Evolutionary conservation across 2,113 vertebrate species (phyloP).

Genomic region (Reinhardtius hippoglossoides): DNA sequence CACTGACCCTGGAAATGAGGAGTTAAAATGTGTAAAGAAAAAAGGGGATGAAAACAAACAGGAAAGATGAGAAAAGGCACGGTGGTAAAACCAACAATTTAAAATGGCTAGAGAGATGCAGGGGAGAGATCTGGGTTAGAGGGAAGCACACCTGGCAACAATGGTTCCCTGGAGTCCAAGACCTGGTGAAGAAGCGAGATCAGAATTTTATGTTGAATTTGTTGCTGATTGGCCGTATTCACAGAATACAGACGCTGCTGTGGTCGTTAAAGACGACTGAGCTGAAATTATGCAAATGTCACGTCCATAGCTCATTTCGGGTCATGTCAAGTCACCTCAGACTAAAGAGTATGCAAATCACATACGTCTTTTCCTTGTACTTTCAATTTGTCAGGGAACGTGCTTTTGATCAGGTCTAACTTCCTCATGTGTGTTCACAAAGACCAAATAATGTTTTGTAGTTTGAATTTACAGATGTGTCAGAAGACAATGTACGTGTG

Average conservation of each 20-base stretch:
- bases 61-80: slow-evolving; percentile 23
- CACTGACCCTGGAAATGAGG: slow-evolving; percentile 59
- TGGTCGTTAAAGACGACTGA: not conserved
- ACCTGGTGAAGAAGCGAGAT: slow-evolving; percentile 84
- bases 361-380: too few relatives aligned
- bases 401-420: too few relatives aligned
- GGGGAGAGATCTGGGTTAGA: slow-evolving; percentile 15
- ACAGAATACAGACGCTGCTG: not conserved
- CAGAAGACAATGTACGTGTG: too few relatives aligned
- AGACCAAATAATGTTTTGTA: too few relatives aligned
- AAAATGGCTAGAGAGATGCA: slow-evolving; percentile 35
- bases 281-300: not conserved
- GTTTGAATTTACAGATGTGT: too few relatives aligned
- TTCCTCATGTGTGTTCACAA: too few relatives aligned
- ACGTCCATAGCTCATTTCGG: not conserved
- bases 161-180: slow-evolving; percentile 88
- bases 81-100: slow-evolving; percentile 34
- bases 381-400: too few relatives aligned
- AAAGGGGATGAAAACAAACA: slow-evolving; percentile 28
- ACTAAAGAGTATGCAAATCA: too few relatives aligned
- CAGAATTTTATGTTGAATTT: slow-evolving; percentile 37
- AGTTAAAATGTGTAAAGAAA: slow-evolving; percentile 44
- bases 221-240: not conserved
- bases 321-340: not conserved
- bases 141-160: slow-evolving; percentile 87